Evolutionary conservation across 2,888 invertebrate species (phyloP).

Genomic region (Tiliacea citrago): DNA sequence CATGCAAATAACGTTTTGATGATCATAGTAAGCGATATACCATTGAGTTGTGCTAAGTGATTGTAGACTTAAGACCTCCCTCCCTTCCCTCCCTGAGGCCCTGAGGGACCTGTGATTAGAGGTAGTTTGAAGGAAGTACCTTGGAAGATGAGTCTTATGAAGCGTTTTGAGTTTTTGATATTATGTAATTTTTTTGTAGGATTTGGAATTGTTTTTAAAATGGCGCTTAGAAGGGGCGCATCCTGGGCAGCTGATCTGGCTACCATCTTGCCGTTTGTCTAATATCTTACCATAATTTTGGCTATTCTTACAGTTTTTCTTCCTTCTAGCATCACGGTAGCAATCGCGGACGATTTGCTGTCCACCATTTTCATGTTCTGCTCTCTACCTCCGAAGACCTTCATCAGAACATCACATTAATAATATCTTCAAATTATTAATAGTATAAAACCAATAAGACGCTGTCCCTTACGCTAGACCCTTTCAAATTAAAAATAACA

Average conservation of each 20-base stretch:
- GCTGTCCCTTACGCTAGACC: too few species aligned
- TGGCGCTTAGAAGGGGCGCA: background rate
- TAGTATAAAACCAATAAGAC: too few species aligned
- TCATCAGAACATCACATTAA: too few species aligned
- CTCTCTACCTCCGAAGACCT: too few species aligned
- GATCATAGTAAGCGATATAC: conserved; percentile 78
- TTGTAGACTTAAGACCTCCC: conserved; percentile 57
- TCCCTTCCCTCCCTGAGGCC: conserved; percentile 21
- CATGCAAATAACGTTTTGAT: conserved; percentile 83
- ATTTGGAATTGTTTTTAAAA: background rate
- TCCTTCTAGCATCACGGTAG: too few species aligned
- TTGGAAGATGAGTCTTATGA: conserved; percentile 11
- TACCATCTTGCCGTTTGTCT: background rate
- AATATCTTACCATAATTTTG: too few species aligned
- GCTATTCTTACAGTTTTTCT: too few species aligned
- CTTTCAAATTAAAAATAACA: too few species aligned
- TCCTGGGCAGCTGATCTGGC: background rate
- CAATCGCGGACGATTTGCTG: too few species aligned
- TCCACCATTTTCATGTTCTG: too few species aligned
- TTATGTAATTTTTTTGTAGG: background rate
- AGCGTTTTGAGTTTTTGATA: background rate
- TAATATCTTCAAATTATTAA: too few species aligned
- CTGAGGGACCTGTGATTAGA: conserved; percentile 55
- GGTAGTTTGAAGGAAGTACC: conserved; percentile 19
- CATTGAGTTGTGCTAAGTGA: conserved; percentile 65